Evolutionary conservation across 1,140 invertebrate species (phyloP), one percentile per base, ranked within the genome.

Genomic region (Ceratina australensis): DNA sequence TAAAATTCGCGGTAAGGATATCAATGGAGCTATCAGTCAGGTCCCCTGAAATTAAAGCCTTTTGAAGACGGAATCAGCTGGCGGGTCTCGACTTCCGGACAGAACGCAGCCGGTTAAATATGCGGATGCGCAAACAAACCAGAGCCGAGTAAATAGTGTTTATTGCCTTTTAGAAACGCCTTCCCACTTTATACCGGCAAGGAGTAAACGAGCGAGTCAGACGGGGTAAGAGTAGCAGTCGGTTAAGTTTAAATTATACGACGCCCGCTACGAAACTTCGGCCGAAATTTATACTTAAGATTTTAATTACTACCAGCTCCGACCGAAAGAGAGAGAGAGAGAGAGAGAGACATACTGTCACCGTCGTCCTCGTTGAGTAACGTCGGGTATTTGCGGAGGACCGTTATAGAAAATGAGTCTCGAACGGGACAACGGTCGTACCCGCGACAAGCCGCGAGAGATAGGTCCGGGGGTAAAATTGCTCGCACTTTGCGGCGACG

Each of bases 231-330:
- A 76, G 66, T 76, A 56, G 66, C 74, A 71, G 74, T 76, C 60
- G 65, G 66, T 76, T 76, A 76, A 76, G 57, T 69, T 76, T 69
- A 76, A 76, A 76, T 76, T 76, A 76, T 76, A 61, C 66, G 54
- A 26, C 57, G 63, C 63, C 52, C n/a, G 52, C 47, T 24, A 26
- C 26, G 65, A 69, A 60, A 52, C 47, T 57, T 42, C 1, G 5
- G 20, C 18, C 47, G 59, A 77, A 64, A 72, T 50, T 72, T 72
- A 56, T 61, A 63, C 75, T 56, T 56, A 61, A 47, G 75, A 64
- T 78, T 78, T 78, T 72, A 78, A 78, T 78, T 78, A 78, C 57
- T 63, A 42, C 33, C 3, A 16, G 8, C 50, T 13, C 10, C n/a
- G 5, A 10, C 18, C 20, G 2, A 15, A 42, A 3, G 0, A 7